phyloP scores from a whole-genome alignment of 1,140 invertebrate genomes.

The Pogonomyrmex barbatus region DNA sequence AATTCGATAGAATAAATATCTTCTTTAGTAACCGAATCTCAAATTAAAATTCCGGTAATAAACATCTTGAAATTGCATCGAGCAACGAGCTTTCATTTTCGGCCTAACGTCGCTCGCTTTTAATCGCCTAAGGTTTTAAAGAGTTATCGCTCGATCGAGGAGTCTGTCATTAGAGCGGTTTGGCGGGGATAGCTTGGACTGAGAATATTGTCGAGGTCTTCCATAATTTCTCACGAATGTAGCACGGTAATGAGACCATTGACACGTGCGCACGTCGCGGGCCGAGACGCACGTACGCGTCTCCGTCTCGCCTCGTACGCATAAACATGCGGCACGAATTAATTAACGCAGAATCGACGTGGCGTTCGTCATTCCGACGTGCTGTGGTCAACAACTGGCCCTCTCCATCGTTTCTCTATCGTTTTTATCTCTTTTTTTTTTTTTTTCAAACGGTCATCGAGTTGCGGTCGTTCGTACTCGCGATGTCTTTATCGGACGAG shows the following conservation, averaged over 20 bases:
- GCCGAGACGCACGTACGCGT: conserved; percentile 19
- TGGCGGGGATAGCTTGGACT: not conserved
- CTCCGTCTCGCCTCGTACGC: conserved; percentile 20
- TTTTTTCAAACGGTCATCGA: not conserved
- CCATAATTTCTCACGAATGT: not conserved
- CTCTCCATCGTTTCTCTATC: not conserved
- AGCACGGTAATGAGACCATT: not conserved
- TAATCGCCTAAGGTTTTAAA: not conserved
- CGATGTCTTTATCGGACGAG: not conserved
- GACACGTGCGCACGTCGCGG: not conserved
- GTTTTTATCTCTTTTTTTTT: not conserved
- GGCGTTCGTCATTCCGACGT: conserved; percentile 10
- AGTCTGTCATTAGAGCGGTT: not conserved
- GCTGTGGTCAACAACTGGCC: conserved; percentile 40
- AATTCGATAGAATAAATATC: conserved; percentile 4
- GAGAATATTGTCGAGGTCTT: not conserved
- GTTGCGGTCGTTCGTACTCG: not conserved
- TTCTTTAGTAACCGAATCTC: not conserved
- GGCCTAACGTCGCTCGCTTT: not conserved
- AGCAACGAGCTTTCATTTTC: not conserved
- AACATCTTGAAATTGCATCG: not conserved
- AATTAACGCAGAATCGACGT: conserved; percentile 44
- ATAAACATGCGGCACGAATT: conserved; percentile 39
- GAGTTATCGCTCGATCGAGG: not conserved
- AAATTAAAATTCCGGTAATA: not conserved